phyloP scores from a whole-genome alignment of 1,140 invertebrate species.

The Dendroctonus ponderosae region DNA sequence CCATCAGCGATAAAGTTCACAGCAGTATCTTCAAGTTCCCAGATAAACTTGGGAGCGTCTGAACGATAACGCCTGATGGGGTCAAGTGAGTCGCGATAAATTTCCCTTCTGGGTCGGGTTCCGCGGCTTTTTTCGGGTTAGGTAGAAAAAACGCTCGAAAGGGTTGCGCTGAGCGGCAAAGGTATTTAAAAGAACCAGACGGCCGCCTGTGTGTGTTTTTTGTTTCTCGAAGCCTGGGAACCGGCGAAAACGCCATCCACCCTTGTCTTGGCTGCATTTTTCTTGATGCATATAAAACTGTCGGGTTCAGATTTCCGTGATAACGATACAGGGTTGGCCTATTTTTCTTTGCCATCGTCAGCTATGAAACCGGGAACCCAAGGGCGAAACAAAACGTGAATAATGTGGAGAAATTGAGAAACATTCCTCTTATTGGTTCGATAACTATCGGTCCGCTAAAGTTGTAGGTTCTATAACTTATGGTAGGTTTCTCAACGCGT shows the following conservation, averaged over 20 bases:
- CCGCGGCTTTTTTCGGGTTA: conserved; percentile 13
- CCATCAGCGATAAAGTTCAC: not conserved
- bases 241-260: conserved; percentile 11
- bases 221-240: conserved; percentile 18
- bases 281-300: conserved; percentile 3
- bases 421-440: no score
- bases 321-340: not conserved
- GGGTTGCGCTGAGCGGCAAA: not conserved
- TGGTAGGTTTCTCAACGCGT: no score
- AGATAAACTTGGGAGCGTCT: no score
- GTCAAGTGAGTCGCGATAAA: conserved; percentile 17
- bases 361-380: no score
- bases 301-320: conserved; percentile 10
- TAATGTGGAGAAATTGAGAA: no score
- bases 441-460: no score
- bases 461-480: no score
- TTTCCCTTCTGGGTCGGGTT: conserved; percentile 2
- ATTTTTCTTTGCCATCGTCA: no score
- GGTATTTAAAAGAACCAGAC: conserved; percentile 24
- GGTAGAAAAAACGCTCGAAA: not conserved
- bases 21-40: no score
- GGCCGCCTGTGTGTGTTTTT: conserved; percentile 13
- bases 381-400: no score
- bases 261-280: conserved; percentile 11
- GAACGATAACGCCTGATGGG: not conserved